Evolutionary conservation across 2,113 vertebrate genomes (phyloP).

Genomic region (Calidris pugnax): DNA sequence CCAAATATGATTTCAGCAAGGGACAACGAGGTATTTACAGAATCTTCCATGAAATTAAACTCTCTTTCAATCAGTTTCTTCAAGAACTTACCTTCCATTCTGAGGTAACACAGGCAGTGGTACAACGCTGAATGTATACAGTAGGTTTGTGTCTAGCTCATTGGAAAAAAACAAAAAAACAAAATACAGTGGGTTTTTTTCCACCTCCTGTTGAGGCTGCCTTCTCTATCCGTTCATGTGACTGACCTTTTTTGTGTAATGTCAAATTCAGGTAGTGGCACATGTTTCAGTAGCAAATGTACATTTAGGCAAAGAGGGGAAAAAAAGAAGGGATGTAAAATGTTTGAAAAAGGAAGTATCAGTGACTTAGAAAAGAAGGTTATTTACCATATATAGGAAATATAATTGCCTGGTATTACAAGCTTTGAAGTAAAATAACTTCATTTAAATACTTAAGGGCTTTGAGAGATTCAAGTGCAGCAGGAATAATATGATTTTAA

Average conservation of each 20-base stretch:
- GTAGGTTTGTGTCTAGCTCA: not conserved
- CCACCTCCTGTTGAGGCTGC: not conserved
- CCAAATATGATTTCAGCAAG: conserved; percentile 34
- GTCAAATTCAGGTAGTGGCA: not conserved
- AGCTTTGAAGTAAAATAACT: conserved; percentile 58
- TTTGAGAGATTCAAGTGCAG: conserved; percentile 26
- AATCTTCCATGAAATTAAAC: conserved; percentile 23
- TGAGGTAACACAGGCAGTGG: not conserved
- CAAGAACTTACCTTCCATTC: not conserved
- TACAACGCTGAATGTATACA: not conserved
- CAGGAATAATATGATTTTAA: conserved; percentile 40
- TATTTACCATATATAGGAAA: conserved; percentile 11
- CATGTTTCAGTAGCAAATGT: not conserved
- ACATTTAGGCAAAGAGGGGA: not conserved
- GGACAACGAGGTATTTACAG: conserved; percentile 28
- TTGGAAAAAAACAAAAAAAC: not conserved
- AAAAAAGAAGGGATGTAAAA: not conserved
- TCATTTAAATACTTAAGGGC: conserved; percentile 55
- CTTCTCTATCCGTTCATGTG: not conserved
- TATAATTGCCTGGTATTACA: conserved; percentile 30
- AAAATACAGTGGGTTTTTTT: not conserved
- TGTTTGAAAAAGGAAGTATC: not conserved
- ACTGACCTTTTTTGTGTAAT: not conserved
- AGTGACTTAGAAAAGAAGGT: not conserved
- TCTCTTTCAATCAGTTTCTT: not conserved